Conservation (phyloP, 2,888 invertebrate genomes). For the Drepanosiphum platanoidis region DNA sequence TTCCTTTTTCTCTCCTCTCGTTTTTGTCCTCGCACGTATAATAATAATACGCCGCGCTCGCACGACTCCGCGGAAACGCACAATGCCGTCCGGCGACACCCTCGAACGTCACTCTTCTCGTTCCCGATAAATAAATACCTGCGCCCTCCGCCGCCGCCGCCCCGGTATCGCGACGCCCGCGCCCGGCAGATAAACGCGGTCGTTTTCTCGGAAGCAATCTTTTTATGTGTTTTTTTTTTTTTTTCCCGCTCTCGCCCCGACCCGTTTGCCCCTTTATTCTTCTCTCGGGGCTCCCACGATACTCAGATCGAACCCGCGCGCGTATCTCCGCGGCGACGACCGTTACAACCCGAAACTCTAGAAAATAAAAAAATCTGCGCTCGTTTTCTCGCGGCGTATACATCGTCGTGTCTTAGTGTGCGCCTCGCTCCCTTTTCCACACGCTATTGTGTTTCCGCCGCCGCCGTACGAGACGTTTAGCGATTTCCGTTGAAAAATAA, state of each 20-base stretch:
- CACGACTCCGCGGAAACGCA: constrained; percentile 32
- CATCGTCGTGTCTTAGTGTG: too few relatives aligned
- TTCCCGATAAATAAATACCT: background rate
- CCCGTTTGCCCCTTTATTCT: background rate
- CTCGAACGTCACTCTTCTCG: background rate
- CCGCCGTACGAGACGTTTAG: background rate
- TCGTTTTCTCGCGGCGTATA: too few relatives aligned
- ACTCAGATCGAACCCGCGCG: background rate
- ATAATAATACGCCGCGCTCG: background rate
- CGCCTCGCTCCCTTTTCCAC: too few relatives aligned
- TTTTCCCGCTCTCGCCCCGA: background rate
- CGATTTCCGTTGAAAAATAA: too few relatives aligned
- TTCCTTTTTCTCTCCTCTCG: background rate
- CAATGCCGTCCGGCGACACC: constrained; percentile 19
- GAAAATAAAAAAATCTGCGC: background rate
- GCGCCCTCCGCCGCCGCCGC: background rate
- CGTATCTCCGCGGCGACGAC: background rate
- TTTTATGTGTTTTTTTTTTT: background rate
- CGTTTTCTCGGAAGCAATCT: constrained; percentile 6
- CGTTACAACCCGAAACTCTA: background rate
- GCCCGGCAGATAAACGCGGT: background rate
- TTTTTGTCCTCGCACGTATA: too few relatives aligned
- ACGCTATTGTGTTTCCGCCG: background rate
- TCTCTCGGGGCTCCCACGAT: background rate
- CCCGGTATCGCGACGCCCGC: background rate